A percentile compares a stretch with the other conserved stretches of the same genome.
These are phyloP conservation scores for Periparus ater DNA, from an alignment of 2,797 vertebrate genomes.

Conservation along the genomic window DNA sequence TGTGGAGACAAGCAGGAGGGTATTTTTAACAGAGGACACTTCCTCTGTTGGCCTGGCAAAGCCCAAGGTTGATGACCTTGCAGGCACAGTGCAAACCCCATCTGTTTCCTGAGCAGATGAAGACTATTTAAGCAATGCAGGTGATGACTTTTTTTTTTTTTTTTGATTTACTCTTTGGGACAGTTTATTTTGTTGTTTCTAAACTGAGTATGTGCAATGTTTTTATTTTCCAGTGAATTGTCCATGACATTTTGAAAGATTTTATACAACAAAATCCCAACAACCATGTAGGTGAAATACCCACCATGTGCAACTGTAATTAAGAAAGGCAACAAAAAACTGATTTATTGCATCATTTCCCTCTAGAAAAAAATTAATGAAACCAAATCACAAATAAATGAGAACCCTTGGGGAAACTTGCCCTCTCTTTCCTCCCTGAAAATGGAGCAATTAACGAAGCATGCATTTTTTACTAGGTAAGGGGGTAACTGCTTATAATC, in stretches of 20 bases:
- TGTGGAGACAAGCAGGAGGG: neutral
- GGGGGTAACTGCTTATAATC: neutral
- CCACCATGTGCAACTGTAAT: neutral
- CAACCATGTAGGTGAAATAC: neutral
- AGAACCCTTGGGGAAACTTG: neutral
- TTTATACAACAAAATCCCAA: neutral
- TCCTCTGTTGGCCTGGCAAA: conserved; percentile 27
- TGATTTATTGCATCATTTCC: conserved; percentile 9
- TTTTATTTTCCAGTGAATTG: neutral
- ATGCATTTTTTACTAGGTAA: neutral
- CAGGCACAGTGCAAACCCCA: conserved; percentile 38
- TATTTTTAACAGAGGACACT: conserved; percentile 37
- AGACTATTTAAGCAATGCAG: neutral
- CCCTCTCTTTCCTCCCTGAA: neutral
- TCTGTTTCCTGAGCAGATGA: conserved; percentile 40
- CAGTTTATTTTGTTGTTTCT: neutral
- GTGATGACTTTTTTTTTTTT: neutral
- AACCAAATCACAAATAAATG: neutral
- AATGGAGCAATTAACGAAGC: neutral
- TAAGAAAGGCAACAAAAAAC: neutral
- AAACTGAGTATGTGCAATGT: neutral
- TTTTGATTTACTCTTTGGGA: neutral
- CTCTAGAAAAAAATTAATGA: neutral
- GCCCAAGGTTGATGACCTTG: conserved; percentile 27
- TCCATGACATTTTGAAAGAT: neutral